Evolutionary conservation across 2,113 vertebrate genomes (phyloP), one percentile per base, ranked within the genome.

Genomic region (Cochlearius cochlearius): DNA sequence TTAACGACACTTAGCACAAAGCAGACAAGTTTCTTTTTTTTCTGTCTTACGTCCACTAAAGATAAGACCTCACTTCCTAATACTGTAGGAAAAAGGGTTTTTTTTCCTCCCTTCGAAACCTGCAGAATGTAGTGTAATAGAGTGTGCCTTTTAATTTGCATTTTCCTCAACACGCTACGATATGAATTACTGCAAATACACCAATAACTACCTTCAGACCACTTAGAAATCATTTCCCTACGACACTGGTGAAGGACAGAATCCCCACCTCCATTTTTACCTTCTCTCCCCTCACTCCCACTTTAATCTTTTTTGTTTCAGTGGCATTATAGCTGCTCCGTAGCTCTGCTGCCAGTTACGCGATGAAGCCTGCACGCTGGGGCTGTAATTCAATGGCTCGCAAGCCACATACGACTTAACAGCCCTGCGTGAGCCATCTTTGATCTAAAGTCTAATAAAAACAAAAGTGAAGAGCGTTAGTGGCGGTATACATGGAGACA

Each of bases 1-100:
- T 88, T 85, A 96, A 93, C 58, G 81, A 34, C 76, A 66, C 62
- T 84, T 38, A 30, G 81, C 74, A 64, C 69, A 92, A 95, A 78
- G 81, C 79, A 86, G 63, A 66, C 69, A 55, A 45, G 53, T 78
- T 84, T 82, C n/a, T 55, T 72, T 76, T 68, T 67, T 67, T 62
- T 26, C 50, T 69, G 5, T 56, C 20, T 64, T 23, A n/a, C 7
- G n/a, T 10, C 53, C 43, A 6, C 27, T 90, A 5, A 36, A 81
- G 66, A 30, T 29, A 34, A 29, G 12, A 30, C 50, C n/a, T 74
- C 32, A 13, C 45, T 26, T 55, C 72, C 21, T 23, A 21, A 34
- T 1, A 0, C 56, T 12, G 32, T 0, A 23, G 45, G 22, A 76
- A 64, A 82, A 91, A 64, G n/a, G 60, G 14, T 41, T 36, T 43